A percentile compares a stretch with the other conserved stretches of the same genome.
These are phyloP conservation scores for Zapornia atra DNA, from an alignment of 2,113 vertebrate species.

Conservation along the genomic window DNA sequence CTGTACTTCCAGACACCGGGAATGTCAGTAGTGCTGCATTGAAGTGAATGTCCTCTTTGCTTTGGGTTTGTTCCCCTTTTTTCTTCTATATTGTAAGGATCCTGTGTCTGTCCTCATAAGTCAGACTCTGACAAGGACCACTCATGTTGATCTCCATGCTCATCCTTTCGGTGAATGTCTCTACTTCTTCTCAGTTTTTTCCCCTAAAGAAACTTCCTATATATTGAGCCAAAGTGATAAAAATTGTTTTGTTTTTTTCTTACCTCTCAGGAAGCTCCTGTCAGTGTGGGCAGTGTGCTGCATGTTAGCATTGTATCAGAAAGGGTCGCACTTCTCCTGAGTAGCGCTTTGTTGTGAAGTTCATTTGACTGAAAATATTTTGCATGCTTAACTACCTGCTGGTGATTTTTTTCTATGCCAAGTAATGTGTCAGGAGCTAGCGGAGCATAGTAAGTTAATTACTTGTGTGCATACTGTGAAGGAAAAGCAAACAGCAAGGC, in stretches of 20 bases:
- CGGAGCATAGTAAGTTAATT: slow-evolving; percentile 74
- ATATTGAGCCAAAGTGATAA: neutral
- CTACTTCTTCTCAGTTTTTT: neutral
- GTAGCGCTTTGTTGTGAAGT: slow-evolving; percentile 43
- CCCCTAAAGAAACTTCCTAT: neutral
- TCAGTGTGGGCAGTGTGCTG: neutral
- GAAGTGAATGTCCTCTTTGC: neutral
- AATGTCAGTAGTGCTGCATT: neutral
- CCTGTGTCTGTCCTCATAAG: neutral
- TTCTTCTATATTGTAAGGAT: neutral
- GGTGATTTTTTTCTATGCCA: slow-evolving; percentile 59
- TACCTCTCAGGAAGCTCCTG: neutral
- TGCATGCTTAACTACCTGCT: slow-evolving; percentile 72
- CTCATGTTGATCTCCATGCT: neutral
- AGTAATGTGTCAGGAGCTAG: slow-evolving; percentile 67
- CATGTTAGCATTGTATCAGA: neutral
- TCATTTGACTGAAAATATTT: slow-evolving; percentile 64
- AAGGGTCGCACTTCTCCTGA: neutral
- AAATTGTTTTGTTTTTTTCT: neutral
- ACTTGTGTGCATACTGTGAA: slow-evolving; percentile 68
- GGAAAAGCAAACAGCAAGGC: slow-evolving; percentile 66
- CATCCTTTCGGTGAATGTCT: neutral
- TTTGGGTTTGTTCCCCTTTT: accelerated
- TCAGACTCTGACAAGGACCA: neutral
- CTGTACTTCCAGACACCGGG: neutral